Percentiles rank a stretch among this genome's conserved stretches.
These are phyloP conservation scores for Cherax quadricarinatus DNA, from an alignment of 1,140 invertebrate species.

Conservation along the genomic window DNA sequence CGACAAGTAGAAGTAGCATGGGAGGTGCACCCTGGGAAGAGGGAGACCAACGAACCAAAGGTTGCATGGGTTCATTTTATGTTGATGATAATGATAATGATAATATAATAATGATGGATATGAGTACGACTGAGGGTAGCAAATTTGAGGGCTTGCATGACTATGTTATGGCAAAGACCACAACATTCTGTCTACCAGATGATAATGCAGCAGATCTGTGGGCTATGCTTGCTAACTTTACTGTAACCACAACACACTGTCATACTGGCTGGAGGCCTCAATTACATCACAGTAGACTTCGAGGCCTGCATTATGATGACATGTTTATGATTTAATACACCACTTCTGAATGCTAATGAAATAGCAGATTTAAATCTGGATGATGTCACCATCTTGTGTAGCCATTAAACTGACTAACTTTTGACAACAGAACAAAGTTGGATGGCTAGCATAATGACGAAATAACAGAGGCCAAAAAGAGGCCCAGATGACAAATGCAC, in stretches of 20 bases:
- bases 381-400: slow-evolving; percentile 7
- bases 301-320: slow-evolving; percentile 33
- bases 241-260: slow-evolving; percentile 24
- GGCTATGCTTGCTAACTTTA: slow-evolving; percentile 15
- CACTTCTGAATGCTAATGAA: slow-evolving; percentile 23
- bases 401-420: slow-evolving; percentile 13
- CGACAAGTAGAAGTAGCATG: slow-evolving; percentile 31
- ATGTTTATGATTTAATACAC: slow-evolving; percentile 7
- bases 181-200: slow-evolving; percentile 25
- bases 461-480: slow-evolving; percentile 31
- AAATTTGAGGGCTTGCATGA: slow-evolving; percentile 43
- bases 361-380: slow-evolving; percentile 26
- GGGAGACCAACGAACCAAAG: slow-evolving; percentile 40
- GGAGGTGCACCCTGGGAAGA: slow-evolving; percentile 35
- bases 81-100: slow-evolving; percentile 27
- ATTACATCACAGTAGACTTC: slow-evolving; percentile 30
- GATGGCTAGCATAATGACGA: slow-evolving; percentile 33
- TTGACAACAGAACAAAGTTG: slow-evolving; percentile 25
- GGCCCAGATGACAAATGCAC: slow-evolving; percentile 1
- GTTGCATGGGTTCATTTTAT: slow-evolving; percentile 11
- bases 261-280: slow-evolving; percentile 26
- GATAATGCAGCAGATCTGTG: slow-evolving; percentile 34
- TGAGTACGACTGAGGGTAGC: slow-evolving; percentile 42
- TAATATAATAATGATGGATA: slow-evolving; percentile 26
- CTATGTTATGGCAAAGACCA: slow-evolving; percentile 30